These are phyloP conservation scores for Sebastes vulpes DNA, from an alignment of 2,797 vertebrate species.

Conservation along the genomic window DNA sequence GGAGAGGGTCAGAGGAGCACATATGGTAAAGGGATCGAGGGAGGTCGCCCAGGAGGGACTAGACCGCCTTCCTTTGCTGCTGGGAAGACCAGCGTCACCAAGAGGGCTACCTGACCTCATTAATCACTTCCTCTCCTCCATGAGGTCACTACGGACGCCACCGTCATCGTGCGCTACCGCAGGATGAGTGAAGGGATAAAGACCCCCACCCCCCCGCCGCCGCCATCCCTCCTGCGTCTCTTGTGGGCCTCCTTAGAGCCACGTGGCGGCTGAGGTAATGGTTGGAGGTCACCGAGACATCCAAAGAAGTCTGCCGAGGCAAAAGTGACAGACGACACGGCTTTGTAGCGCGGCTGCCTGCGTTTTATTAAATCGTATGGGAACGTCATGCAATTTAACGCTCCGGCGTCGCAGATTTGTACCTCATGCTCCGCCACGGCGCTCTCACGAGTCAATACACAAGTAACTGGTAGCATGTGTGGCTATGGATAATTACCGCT, in stretches of 20 bases:
- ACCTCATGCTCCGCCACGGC: slow-evolving; percentile 53
- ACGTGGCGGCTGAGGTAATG: slow-evolving; percentile 78
- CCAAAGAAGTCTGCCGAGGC: slow-evolving; percentile 34
- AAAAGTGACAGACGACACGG: slow-evolving; percentile 66
- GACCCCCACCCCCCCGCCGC: slow-evolving; percentile 12
- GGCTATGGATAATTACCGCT: slow-evolving; percentile 83
- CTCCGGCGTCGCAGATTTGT: slow-evolving; percentile 72
- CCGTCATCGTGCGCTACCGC: slow-evolving; percentile 48
- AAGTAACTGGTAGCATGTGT: slow-evolving; percentile 86
- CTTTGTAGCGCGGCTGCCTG: slow-evolving; percentile 59
- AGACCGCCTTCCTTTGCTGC: slow-evolving; percentile 68
- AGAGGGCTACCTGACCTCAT: slow-evolving; percentile 82
- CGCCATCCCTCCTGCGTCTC: slow-evolving; percentile 1
- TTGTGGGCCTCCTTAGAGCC: slow-evolving; percentile 52
- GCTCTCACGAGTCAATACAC: slow-evolving; percentile 61
- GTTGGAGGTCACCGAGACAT: slow-evolving; percentile 68
- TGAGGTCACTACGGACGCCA: slow-evolving; percentile 77
- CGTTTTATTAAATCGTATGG: slow-evolving; percentile 74
- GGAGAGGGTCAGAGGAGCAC: slow-evolving; percentile 78
- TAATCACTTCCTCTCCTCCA: slow-evolving; percentile 84
- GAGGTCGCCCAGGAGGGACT: slow-evolving; percentile 66
- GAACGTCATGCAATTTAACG: slow-evolving; percentile 73
- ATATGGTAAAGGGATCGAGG: slow-evolving; percentile 83
- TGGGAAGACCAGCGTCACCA: slow-evolving; percentile 77
- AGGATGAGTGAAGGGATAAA: slow-evolving; percentile 65